Conservation (phyloP, 2,797 vertebrate species). For the Trachops cirrhosus region DNA sequence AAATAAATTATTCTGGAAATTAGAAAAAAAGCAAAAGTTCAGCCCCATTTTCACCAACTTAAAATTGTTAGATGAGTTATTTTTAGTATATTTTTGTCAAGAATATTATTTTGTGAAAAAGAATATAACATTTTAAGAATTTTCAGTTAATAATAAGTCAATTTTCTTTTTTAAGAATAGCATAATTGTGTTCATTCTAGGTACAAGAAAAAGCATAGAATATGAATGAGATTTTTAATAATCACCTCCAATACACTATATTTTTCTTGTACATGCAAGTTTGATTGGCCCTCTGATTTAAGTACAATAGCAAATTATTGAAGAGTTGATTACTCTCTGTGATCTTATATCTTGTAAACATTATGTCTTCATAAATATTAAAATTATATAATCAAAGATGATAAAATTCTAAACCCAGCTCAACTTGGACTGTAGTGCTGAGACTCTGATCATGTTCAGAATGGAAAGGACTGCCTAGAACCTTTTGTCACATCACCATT, state of each 20-base stretch:
- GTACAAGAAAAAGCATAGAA: neutral
- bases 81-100: neutral
- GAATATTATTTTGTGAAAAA: neutral
- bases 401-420: neutral
- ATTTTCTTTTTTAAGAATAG: neutral
- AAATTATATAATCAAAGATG: neutral
- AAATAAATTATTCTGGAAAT: neutral
- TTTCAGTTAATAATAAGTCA: neutral
- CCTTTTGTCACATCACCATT: neutral
- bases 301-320: neutral
- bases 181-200: neutral
- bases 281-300: neutral
- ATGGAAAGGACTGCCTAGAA: neutral
- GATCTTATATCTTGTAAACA: neutral
- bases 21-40: neutral
- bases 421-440: neutral
- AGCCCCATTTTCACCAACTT: neutral
- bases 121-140: neutral
- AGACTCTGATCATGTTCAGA: neutral
- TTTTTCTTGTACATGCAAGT: neutral
- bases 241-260: neutral
- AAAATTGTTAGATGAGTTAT: neutral
- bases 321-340: neutral
- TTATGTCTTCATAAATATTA: neutral
- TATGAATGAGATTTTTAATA: slow-evolving; percentile 1